Base-by-base conservation (phyloP, 2,888 invertebrate genomes). In the Ochropleura plecta region DNA sequence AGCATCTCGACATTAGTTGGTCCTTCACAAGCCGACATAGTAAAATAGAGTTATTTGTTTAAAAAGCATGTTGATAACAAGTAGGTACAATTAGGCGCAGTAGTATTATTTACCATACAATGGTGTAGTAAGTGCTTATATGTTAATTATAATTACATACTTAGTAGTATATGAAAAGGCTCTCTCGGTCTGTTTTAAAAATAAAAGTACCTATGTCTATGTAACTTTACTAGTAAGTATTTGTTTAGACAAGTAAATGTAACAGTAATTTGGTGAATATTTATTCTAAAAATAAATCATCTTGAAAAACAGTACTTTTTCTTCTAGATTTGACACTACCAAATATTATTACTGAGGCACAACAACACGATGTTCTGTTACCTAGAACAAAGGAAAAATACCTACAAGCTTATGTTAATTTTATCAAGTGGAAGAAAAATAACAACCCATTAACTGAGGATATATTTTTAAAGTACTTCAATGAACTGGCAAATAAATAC, bases 401-500 rank as follows among this genome's bases (percentile, higher is more conserved):
- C 30, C 10, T 16, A 44, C 5, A 20, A 10, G n/a, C 30, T 4
- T 75, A 78, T 57, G 57, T 49, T 14, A 75, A 68, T 44, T 78
- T 75, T 12, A 44, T 68, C 0, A 7, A 40, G 4, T 75, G 75
- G 69, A 78, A 57, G 78, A 18, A 18, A 30, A 57, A 57, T 14
- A 5, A 55, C 5, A 18, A n/a, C 2, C 40, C 75, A 69, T 78
- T 75, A 5, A 49, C 30, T 49, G 78, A 75, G n/a, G 30, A 67
- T 7, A 55, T 68, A 49, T 75, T 75, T 57, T 10, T 75, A 40
- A 14, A 57, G 18, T 75, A 75, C 18, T 75, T 75, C 49, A 75
- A 30, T 16, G 69, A 77, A 18, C 44, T 68, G 5, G 49, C 55
- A 49, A 30, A 7, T 0, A 75, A 69, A 14, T 78, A 68, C 78